Conservation (phyloP, 2,113 vertebrate species). For the Pterocles gutturalis region DNA sequence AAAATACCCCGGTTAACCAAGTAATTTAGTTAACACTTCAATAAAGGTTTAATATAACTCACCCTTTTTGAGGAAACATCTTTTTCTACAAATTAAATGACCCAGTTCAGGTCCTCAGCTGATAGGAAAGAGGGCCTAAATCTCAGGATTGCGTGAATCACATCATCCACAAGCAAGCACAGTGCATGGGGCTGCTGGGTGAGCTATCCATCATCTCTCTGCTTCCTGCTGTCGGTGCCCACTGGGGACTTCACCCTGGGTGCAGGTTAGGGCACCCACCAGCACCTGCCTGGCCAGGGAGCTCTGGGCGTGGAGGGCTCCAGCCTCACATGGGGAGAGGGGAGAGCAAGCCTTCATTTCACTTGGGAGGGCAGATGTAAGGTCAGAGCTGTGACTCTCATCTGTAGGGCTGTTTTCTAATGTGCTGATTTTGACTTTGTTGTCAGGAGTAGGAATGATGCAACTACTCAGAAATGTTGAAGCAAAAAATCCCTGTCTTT, state of each 20-base stretch:
- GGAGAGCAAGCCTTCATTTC: not conserved
- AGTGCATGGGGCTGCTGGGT: not conserved
- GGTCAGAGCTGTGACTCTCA: not conserved
- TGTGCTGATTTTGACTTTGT: not conserved
- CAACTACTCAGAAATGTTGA: conserved; percentile 44
- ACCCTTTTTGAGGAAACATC: not conserved
- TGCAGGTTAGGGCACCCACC: not conserved
- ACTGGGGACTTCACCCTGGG: rapidly evolving
- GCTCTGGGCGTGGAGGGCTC: not conserved
- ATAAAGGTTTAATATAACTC: not conserved
- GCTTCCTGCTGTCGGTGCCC: rapidly evolving
- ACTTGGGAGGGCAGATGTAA: not conserved
- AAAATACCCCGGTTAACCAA: not conserved
- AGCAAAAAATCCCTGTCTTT: conserved; percentile 22
- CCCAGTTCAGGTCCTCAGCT: not conserved
- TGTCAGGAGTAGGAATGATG: conserved; percentile 44
- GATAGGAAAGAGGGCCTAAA: not conserved
- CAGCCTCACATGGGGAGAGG: rapidly evolving
- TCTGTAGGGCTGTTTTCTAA: not conserved
- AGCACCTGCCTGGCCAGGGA: not conserved
- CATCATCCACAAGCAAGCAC: too few relatives aligned
- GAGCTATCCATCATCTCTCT: not conserved
- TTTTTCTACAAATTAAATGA: not conserved
- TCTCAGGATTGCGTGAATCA: not conserved
- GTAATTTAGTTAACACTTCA: conserved; percentile 4